Evolutionary conservation across 2,888 invertebrate species (phyloP), one percentile per base, ranked within the genome.

Genomic region (Mesochorus sp.): DNA sequence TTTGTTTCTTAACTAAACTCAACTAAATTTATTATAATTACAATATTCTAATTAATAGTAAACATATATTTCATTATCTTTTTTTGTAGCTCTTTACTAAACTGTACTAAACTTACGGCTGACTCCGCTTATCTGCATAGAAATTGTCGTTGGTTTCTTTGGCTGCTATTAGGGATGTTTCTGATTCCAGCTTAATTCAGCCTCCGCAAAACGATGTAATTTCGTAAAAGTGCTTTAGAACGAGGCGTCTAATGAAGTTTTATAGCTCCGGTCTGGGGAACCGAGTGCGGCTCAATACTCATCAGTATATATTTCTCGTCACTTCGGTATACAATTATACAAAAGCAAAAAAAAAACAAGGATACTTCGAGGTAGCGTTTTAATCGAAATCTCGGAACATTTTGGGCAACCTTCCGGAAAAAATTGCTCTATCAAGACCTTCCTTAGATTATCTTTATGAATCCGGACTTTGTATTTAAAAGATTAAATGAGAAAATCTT

Each of bases 201-300:
- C 77, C 74, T 74, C 53, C 57, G 67, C 17, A 73, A 12, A 66
- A 49, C 59, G 59, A 37, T 79, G 79, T 82, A 84, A 83, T 82
- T 82, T 81, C 61, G 81, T 80, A 80, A 84, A 82, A 82, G 82
- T 80, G 73, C 77, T 81, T 76, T 64, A 77, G 74, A 80, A 67
- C 66, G 74, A 76, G 76, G 76, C 59, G 70, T 74, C 79, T 83
- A 83, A 81, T 80, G 82, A 81, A 83, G 80, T 82, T 82, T 81
- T 76, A 83, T 77, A 49, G 49, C 70, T 12, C 31, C 37, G 49
- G 12, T 59, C 21, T 49, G 10, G 26, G 34, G 34, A 47, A 34
- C 28, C 47, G 8, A 21, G 31, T n/a, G 24, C 8, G 57, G 44
- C 49, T 8, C 59, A n/a, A 34, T 8, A 21, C 24, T 14, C 14